These are phyloP conservation scores for Numenius phaeopus DNA, from an alignment of 2,797 vertebrate species.

Conservation along the genomic window DNA sequence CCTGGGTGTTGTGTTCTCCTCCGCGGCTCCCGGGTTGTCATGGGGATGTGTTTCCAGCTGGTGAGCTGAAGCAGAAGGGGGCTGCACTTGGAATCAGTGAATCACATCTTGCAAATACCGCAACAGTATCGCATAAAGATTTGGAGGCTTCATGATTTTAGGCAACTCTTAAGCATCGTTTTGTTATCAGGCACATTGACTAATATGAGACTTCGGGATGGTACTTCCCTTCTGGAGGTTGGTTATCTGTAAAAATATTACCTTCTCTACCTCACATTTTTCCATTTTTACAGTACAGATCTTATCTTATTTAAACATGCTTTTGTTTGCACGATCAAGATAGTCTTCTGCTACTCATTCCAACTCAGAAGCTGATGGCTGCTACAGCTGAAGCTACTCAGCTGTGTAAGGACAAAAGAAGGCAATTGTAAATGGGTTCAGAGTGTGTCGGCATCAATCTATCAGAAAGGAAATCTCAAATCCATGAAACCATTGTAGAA, in stretches of 20 bases:
- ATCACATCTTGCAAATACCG: constrained; percentile 8
- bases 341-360: neutral
- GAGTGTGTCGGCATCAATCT: neutral
- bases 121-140: neutral
- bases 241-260: neutral
- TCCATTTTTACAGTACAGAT: neutral
- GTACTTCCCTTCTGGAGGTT: neutral
- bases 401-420: neutral
- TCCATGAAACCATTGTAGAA: neutral
- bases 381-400: neutral
- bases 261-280: neutral
- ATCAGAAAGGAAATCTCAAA: neutral
- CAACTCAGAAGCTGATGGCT: neutral
- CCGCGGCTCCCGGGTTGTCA: neutral
- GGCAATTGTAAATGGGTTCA: neutral
- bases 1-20: neutral
- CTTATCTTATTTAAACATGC: neutral
- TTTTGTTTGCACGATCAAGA: neutral
- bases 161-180: neutral
- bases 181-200: neutral
- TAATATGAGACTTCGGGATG: neutral
- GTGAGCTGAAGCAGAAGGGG: constrained; percentile 11
- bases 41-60: constrained; percentile 50
- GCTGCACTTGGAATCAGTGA: neutral
- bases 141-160: neutral